phyloP scores from a whole-genome alignment of 1,140 invertebrate genomes.

The Harpegnathos saltator region DNA sequence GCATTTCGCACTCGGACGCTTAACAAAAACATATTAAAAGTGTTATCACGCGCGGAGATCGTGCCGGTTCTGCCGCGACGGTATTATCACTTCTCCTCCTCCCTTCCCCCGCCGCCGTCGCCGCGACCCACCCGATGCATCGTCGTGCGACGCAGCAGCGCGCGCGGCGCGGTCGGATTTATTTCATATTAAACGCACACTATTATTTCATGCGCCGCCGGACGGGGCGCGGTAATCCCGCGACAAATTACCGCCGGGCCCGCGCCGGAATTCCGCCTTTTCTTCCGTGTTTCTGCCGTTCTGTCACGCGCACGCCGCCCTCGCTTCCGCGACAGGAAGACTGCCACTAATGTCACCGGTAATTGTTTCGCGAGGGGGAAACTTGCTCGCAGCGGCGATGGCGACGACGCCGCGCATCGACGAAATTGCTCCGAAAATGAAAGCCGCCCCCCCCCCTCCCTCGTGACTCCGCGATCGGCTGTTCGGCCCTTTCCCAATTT shows the following conservation, averaged over 20 bases:
- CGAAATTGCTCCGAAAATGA: slow-evolving; percentile 35
- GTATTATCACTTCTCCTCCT: too few species aligned
- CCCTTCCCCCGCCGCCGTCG: too few species aligned
- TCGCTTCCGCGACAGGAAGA: slow-evolving; percentile 7
- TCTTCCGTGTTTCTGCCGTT: slow-evolving; percentile 57
- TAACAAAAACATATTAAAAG: slow-evolving; percentile 36
- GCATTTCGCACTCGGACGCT: background rate
- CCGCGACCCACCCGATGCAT: background rate
- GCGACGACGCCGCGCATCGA: slow-evolving; percentile 19
- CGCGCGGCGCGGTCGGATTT: slow-evolving; percentile 62
- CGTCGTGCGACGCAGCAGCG: background rate
- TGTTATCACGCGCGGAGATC: slow-evolving; percentile 1
- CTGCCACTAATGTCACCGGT: slow-evolving; percentile 29
- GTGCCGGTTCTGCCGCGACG: background rate
- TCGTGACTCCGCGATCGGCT: slow-evolving; percentile 4
- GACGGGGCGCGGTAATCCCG: slow-evolving; percentile 62
- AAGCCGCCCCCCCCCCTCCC: too few species aligned
- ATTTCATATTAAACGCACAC: slow-evolving; percentile 68
- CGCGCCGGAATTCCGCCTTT: slow-evolving; percentile 57
- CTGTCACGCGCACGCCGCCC: slow-evolving; percentile 52
- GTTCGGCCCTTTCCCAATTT: background rate
- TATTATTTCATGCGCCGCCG: slow-evolving; percentile 70
- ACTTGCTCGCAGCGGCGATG: slow-evolving; percentile 40
- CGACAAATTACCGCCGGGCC: slow-evolving; percentile 63
- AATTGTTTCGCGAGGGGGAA: slow-evolving; percentile 24